phyloP scores from a whole-genome alignment of 2,113 vertebrate genomes.

The Porphyrio hochstetteri region DNA sequence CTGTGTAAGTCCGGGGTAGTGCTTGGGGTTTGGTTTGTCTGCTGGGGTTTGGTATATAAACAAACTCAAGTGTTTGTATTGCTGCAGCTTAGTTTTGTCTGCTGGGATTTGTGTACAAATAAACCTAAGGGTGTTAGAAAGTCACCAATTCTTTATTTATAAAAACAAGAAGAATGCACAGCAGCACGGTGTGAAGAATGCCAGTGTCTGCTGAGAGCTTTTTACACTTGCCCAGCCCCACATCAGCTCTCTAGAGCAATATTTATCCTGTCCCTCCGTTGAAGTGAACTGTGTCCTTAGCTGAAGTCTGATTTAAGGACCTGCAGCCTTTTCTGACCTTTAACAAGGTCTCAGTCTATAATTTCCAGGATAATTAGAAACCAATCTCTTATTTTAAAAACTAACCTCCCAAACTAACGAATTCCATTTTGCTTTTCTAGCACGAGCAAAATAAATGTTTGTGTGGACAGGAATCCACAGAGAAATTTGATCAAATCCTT shows the following conservation, averaged over 20 bases:
- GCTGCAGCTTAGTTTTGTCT: neutral
- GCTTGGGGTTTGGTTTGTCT: neutral
- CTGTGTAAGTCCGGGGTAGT: conserved; percentile 66
- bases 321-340: neutral
- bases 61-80: too few species aligned
- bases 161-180: neutral
- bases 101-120: fast-evolving
- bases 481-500: conserved; percentile 56
- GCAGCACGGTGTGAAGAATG: neutral
- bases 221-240: neutral
- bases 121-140: neutral
- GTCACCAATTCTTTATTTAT: neutral
- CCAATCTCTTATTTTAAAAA: neutral
- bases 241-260: fast-evolving
- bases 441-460: conserved; percentile 12
- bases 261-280: neutral
- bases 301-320: neutral
- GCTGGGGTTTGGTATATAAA: fast-evolving
- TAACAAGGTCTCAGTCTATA: neutral
- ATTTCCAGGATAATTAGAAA: neutral
- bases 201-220: fast-evolving
- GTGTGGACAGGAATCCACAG: conserved; percentile 59
- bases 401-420: neutral
- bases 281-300: neutral
- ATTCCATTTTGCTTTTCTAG: neutral